A percentile compares a stretch with the other conserved stretches of the same genome.
These are phyloP conservation scores for Phaonia tiefii DNA, from an alignment of 2,888 invertebrate species.

Conservation along the genomic window DNA sequence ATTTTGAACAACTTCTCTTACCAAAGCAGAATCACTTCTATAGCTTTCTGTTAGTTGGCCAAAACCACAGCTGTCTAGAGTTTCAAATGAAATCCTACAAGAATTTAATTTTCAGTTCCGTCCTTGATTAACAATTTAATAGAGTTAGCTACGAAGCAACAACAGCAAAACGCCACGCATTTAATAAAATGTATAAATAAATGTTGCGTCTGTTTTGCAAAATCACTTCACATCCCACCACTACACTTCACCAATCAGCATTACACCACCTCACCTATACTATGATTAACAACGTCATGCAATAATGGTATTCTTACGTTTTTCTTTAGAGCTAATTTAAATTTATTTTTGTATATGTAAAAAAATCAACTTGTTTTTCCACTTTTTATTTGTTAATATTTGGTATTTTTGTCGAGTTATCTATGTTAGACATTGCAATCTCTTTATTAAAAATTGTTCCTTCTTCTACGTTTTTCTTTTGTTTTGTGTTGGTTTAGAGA, in stretches of 20 bases:
- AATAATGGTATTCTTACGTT: not conserved
- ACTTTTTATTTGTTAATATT: too few relatives aligned
- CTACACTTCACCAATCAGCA: not conserved
- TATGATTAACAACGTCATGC: too few relatives aligned
- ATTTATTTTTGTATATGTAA: too few relatives aligned
- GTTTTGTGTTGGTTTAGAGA: too few relatives aligned
- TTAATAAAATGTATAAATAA: slow-evolving; percentile 36
- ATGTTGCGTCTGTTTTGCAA: slow-evolving; percentile 32
- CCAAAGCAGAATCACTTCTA: not conserved
- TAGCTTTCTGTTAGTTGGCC: not conserved
- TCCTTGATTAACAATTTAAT: slow-evolving; percentile 12
- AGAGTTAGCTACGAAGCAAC: not conserved
- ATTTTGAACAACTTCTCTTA: not conserved
- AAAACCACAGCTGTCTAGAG: slow-evolving; percentile 53
- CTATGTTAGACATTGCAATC: too few relatives aligned
- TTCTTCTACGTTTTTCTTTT: too few relatives aligned
- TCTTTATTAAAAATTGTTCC: too few relatives aligned
- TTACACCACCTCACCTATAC: not conserved
- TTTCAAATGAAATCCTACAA: slow-evolving; percentile 44
- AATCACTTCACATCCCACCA: slow-evolving; percentile 19
- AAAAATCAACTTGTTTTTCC: not conserved
- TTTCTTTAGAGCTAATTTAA: not conserved
- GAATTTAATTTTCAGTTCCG: not conserved
- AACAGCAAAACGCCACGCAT: slow-evolving; percentile 56
- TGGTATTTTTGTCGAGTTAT: too few relatives aligned